Percentiles rank a stretch among this genome's conserved stretches.
phyloP scores from a whole-genome alignment of 2,113 vertebrate genomes.

The Epinephelus fuscoguttatus region DNA sequence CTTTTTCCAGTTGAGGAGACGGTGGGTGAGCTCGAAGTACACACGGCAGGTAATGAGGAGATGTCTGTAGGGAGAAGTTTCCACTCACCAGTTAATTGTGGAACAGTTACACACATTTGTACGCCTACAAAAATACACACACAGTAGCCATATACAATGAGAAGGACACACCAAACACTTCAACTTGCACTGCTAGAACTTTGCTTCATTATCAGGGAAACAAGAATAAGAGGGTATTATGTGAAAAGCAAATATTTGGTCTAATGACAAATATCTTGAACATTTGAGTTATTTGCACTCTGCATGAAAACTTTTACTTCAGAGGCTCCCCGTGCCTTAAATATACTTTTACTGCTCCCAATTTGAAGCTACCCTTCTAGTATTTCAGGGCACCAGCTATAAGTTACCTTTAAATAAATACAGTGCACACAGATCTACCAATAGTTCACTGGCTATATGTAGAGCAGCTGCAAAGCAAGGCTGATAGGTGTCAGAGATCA shows the following conservation, averaged over 20 bases:
- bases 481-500: slow-evolving; percentile 74
- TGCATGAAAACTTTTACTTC: not conserved
- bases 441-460: slow-evolving; percentile 56
- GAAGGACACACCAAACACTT: not conserved
- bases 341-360: not conserved
- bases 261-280: not conserved
- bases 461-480: slow-evolving; percentile 53
- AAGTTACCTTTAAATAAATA: slow-evolving; percentile 60
- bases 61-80: slow-evolving; percentile 63
- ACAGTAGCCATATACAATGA: not conserved
- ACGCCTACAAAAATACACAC: slow-evolving; percentile 11
- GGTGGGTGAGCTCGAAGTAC: slow-evolving; percentile 46
- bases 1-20: slow-evolving; percentile 64
- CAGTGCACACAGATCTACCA: slow-evolving; percentile 4
- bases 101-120: slow-evolving; percentile 60
- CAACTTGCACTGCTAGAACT: not conserved
- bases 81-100: slow-evolving; percentile 68
- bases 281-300: slow-evolving; percentile 10
- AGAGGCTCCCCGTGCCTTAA: not conserved
- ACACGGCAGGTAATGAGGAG: slow-evolving; percentile 66
- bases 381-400: slow-evolving; percentile 44
- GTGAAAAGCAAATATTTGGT: slow-evolving; percentile 20
- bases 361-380: slow-evolving; percentile 34
- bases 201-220: not conserved
- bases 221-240: not conserved